Percentiles rank a stretch among this genome's conserved stretches.
Conservation (phyloP, 2,113 vertebrate genomes). For the Heterochromis multidens region DNA sequence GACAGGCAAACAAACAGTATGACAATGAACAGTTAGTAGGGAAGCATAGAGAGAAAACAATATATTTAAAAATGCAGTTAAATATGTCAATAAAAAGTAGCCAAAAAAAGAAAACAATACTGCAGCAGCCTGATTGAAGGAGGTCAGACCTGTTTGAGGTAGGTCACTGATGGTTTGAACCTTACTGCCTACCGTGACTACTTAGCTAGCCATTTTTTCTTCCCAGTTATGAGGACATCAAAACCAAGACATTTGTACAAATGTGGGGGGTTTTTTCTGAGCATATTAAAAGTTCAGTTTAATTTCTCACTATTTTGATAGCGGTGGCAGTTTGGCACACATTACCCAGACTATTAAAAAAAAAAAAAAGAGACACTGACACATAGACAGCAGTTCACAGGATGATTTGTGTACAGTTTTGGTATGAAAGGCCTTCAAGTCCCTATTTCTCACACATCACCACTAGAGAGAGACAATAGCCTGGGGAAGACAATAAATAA, state of each 20-base stretch:
- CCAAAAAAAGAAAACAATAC: not conserved
- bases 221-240: not conserved
- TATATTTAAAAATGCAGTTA: not conserved
- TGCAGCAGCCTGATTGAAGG: not conserved
- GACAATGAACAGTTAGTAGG: not conserved
- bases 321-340: not conserved
- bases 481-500: constrained; percentile 6
- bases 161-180: not conserved
- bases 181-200: not conserved
- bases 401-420: not conserved
- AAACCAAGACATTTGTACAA: not conserved
- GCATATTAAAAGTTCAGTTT: not conserved
- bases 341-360: not conserved
- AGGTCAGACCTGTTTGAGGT: not conserved
- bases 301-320: not conserved
- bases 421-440: not conserved
- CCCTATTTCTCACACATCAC: constrained; percentile 6
- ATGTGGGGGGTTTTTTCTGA: not conserved
- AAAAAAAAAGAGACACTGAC: not conserved
- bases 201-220: not conserved
- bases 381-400: not conserved
- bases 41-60: not conserved
- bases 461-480: constrained; percentile 64
- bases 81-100: not conserved
- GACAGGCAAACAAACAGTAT: not conserved